Conservation (phyloP, 2,113 vertebrate genomes). For the Mormyrus lacerda region DNA sequence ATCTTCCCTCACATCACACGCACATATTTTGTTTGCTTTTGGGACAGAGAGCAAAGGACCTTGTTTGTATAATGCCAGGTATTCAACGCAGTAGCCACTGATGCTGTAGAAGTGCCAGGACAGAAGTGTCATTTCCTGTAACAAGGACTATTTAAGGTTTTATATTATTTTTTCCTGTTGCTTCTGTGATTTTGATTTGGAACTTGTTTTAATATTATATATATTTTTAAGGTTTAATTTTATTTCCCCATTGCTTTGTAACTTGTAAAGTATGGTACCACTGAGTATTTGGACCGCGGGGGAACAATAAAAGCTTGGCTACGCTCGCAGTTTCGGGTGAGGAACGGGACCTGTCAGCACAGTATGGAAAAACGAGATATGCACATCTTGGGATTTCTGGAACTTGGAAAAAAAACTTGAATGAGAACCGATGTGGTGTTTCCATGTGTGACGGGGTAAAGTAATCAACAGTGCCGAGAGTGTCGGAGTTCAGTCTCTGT, state of each 20-base stretch:
- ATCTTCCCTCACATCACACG: slow-evolving; percentile 20
- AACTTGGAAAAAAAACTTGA: not conserved
- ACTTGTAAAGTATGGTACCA: slow-evolving; percentile 48
- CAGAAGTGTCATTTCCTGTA: slow-evolving; percentile 46
- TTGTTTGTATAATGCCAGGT: slow-evolving; percentile 21
- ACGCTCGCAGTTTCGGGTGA: not conserved
- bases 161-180: slow-evolving; percentile 14
- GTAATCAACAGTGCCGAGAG: not conserved
- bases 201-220: slow-evolving; percentile 5
- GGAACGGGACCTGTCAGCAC: not conserved
- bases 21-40: slow-evolving; percentile 28
- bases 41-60: not conserved
- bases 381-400: not conserved
- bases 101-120: slow-evolving; percentile 56
- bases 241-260: slow-evolving; percentile 36
- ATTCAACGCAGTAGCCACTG: slow-evolving; percentile 8
- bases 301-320: slow-evolving; percentile 27
- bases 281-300: slow-evolving; percentile 29
- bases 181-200: slow-evolving; percentile 2
- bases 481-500: not conserved
- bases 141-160: slow-evolving; percentile 39
- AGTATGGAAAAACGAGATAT: not conserved
- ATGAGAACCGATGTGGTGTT: not conserved
- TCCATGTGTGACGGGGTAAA: not conserved
- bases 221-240: slow-evolving; percentile 23